Percentiles rank a stretch among this genome's conserved stretches.
These are phyloP conservation scores for Carposina sasakii DNA, from an alignment of 1,140 invertebrate genomes.

Conservation along the genomic window DNA sequence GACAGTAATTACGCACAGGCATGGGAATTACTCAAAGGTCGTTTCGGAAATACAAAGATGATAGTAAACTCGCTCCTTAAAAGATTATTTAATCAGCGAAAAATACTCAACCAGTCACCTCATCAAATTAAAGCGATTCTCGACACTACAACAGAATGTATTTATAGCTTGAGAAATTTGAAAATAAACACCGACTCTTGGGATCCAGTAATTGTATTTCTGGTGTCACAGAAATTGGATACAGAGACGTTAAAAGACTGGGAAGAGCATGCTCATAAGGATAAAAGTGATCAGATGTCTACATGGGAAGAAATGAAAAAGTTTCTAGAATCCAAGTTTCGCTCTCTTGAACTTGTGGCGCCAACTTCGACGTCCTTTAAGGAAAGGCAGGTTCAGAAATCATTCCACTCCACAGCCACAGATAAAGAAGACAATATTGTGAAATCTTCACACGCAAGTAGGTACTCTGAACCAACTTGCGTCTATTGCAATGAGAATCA, in stretches of 20 bases:
- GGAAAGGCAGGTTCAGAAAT: not conserved
- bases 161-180: slow-evolving; percentile 36
- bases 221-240: slow-evolving; percentile 36
- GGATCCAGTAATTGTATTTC: slow-evolving; percentile 38
- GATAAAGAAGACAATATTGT: not conserved
- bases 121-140: slow-evolving; percentile 35
- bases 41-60: slow-evolving; percentile 46
- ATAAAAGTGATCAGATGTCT: slow-evolving; percentile 16
- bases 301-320: slow-evolving; percentile 25
- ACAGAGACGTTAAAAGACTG: slow-evolving; percentile 32
- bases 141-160: slow-evolving; percentile 36
- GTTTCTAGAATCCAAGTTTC: slow-evolving; percentile 30
- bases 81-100: slow-evolving; percentile 23
- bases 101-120: slow-evolving; percentile 24
- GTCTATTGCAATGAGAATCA: slow-evolving; percentile 22
- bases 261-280: slow-evolving; percentile 26
- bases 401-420: not conserved
- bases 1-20: slow-evolving; percentile 45
- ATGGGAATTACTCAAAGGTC: slow-evolving; percentile 38
- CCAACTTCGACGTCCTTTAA: not conserved
- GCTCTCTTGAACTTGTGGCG: slow-evolving; percentile 26
- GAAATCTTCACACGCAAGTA: not conserved
- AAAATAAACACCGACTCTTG: slow-evolving; percentile 32
- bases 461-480: slow-evolving; percentile 11
- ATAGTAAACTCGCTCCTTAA: slow-evolving; percentile 45